Percentiles rank a stretch among this genome's conserved stretches.
These are phyloP conservation scores for Aphodius sticticus DNA, from an alignment of 2,888 invertebrate species.

Conservation along the genomic window DNA sequence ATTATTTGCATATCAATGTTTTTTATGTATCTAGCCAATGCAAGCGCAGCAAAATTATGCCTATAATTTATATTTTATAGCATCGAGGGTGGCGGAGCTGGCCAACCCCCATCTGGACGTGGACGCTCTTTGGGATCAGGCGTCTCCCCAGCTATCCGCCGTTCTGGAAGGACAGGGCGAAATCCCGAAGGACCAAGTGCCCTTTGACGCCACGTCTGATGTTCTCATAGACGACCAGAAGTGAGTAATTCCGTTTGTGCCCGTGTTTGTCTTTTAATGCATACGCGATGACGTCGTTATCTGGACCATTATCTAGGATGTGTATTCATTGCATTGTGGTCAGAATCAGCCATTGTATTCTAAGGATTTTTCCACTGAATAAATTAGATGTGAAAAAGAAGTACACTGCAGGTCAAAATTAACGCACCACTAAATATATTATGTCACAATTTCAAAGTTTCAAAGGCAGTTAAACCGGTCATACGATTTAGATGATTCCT, in stretches of 20 bases:
- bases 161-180: constrained; percentile 66
- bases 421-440: too few relatives aligned
- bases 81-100: constrained; percentile 18
- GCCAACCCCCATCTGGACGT: constrained; percentile 34
- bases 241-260: constrained; percentile 61
- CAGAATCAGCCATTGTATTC: too few relatives aligned
- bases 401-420: too few relatives aligned
- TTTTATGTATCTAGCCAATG: not conserved
- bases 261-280: constrained; percentile 10
- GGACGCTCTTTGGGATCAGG: constrained; percentile 72
- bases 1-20: not conserved
- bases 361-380: too few relatives aligned
- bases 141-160: constrained; percentile 56
- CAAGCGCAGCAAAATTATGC: not conserved
- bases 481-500: too few relatives aligned
- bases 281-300: not conserved
- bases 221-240: constrained; percentile 88
- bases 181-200: constrained; percentile 71
- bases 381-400: too few relatives aligned
- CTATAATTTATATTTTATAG: constrained; percentile 41
- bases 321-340: not conserved
- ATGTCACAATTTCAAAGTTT: too few relatives aligned
- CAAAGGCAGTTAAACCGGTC: too few relatives aligned
- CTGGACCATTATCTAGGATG: not conserved
- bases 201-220: constrained; percentile 88